These are phyloP conservation scores for Pterocles gutturalis DNA, from an alignment of 2,113 vertebrate genomes.

Conservation along the genomic window DNA sequence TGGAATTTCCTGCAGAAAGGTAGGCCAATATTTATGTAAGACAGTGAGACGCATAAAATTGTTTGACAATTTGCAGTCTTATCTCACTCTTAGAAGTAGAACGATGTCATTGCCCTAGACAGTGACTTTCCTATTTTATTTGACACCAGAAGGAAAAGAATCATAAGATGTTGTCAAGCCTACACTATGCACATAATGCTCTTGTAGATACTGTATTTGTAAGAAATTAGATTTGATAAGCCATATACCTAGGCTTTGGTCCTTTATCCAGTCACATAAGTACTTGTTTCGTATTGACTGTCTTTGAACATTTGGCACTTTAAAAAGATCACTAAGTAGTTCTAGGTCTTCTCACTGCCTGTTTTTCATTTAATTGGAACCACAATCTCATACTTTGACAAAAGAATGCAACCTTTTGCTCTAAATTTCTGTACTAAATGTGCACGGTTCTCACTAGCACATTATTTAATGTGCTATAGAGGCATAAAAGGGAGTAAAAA, in stretches of 20 bases:
- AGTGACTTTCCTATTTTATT: background rate
- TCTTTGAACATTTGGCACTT: background rate
- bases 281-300: background rate
- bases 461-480: background rate
- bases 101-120: background rate
- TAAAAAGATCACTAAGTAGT: background rate
- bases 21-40: background rate
- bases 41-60: background rate
- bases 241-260: background rate
- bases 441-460: background rate
- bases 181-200: background rate
- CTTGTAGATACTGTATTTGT: background rate
- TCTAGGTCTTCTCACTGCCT: background rate
- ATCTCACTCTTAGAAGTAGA: background rate
- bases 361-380: background rate
- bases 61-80: background rate
- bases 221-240: constrained; percentile 1
- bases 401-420: background rate
- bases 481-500: background rate
- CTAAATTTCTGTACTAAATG: background rate
- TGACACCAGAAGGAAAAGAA: background rate
- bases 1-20: constrained; percentile 14
- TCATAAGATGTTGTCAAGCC: background rate
- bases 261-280: background rate
- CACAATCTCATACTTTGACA: background rate